These are phyloP conservation scores for Macaca fascicularis DNA, from an alignment of 2,113 vertebrate species.

Conservation along the genomic window T2T-MFA8v1.1 NC_088376.1:63236001-63236500, in stretches of 20 bases:
- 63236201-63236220: no score
- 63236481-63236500: background rate
- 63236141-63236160: no score
- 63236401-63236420: background rate
- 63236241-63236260: no score
- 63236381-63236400: background rate
- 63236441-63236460: background rate
- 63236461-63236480: background rate
- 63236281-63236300: no score
- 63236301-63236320: no score
- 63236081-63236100: background rate
- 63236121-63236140: no score
- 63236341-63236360: fast-evolving
- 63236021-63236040: background rate
- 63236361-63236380: background rate
- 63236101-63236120: no score
- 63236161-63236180: no score
- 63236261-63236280: no score
- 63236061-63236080: background rate
- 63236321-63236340: no score
- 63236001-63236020: background rate
- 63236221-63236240: no score
- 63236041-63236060: background rate
- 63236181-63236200: no score
- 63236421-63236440: background rate